Evolutionary conservation across 2,888 invertebrate species (phyloP), one percentile per base, ranked within the genome.

Genomic region (Calameuta idolon): DNA sequence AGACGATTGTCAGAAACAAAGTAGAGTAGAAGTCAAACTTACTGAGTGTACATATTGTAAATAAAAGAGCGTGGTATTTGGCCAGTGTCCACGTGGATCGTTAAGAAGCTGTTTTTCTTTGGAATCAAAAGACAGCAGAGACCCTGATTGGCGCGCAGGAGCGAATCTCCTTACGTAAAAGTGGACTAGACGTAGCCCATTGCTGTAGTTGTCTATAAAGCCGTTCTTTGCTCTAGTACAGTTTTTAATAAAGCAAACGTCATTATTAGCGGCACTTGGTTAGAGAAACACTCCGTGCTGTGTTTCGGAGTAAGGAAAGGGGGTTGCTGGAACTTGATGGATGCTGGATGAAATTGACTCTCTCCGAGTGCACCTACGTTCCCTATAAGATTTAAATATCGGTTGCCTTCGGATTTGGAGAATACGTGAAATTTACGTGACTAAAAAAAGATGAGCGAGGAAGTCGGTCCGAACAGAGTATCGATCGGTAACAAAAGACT

Each of bases 171-270:
- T 79, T 80, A 76, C 78, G 77, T 76, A 78, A 74, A 73, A 73
- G 35, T 77, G 79, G 77, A 80, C 79, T 79, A 80, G 79, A 80
- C 40, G 77, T 77, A 80, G 75, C 75, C 71, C 71, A 76, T 69
- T 69, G 12, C 40, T 73, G 35, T 33, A 55, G 69, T 35, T n/a
- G 74, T 79, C 75, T 76, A 76, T 81, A 81, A 81, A 81, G 74
- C 76, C 69, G 69, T 31, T 31, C 40, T 69, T 77, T 40, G 74
- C 75, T 80, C 71, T 77, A 75, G 35, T 35, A 3, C 74, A 76
- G 79, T 80, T 55, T 75, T 76, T 79, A 79, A 81, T 76, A 75
- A 77, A 78, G 78, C 78, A 68, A 69, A 75, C 69, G 76, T 69
- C 35, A 73, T 78, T 73, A 76, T 76, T 80, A 2, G 31, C 69